Evolutionary conservation across 1,140 invertebrate species (phyloP).

Genomic region (Muscidifurax raptorellus): DNA sequence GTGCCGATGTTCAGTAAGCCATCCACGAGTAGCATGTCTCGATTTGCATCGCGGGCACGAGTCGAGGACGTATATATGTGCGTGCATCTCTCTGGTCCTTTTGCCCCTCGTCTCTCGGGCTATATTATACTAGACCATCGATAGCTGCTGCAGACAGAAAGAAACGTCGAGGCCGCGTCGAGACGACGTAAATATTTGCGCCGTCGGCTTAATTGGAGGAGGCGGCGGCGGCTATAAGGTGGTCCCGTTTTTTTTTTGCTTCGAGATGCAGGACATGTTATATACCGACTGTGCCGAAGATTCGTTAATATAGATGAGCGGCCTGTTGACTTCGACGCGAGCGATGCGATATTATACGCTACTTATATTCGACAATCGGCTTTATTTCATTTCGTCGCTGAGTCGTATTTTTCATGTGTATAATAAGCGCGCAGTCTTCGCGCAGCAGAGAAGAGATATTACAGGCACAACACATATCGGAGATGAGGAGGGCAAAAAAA

Average conservation of each 20-base stretch:
- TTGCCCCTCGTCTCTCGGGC: background rate
- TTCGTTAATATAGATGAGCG: too few relatives aligned
- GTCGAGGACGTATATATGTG: background rate
- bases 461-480: background rate
- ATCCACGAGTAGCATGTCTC: background rate
- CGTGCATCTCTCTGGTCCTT: background rate
- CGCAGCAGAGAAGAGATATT: too few relatives aligned
- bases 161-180: background rate
- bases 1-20: background rate
- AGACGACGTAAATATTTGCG: slow-evolving; percentile 12
- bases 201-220: background rate
- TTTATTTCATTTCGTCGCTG: slow-evolving; percentile 8
- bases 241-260: background rate
- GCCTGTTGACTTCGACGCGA: too few relatives aligned
- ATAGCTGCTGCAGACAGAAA: background rate
- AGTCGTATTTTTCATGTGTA: background rate
- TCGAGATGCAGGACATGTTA: background rate
- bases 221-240: too few relatives aligned
- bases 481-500: background rate
- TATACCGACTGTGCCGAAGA: background rate
- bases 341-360: background rate
- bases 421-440: background rate
- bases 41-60: background rate
- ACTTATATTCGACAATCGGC: background rate
- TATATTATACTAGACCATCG: too few relatives aligned